These are phyloP conservation scores for Diceros bicornis DNA, from an alignment of 2,797 vertebrate species.

Conservation along the genomic window DNA sequence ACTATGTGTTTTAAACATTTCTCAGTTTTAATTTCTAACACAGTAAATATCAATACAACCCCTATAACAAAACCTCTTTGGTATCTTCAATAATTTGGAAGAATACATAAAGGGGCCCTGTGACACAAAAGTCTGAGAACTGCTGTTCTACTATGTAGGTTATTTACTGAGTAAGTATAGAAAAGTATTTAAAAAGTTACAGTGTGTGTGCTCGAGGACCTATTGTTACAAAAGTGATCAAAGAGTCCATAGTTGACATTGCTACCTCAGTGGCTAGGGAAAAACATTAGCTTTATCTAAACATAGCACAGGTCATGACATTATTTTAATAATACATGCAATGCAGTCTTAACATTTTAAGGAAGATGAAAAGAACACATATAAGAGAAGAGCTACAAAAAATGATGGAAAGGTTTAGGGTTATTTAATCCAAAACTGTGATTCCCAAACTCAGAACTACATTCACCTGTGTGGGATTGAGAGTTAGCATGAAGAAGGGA, in stretches of 20 bases:
- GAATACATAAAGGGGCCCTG: not conserved
- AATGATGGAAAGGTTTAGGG: not conserved
- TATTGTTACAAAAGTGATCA: not conserved
- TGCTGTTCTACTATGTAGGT: not conserved
- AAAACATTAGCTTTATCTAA: not conserved
- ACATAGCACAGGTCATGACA: not conserved
- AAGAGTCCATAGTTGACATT: not conserved
- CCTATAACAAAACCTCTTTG: not conserved
- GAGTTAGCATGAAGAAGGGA: rapidly evolving
- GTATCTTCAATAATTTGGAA: not conserved
- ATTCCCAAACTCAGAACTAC: not conserved
- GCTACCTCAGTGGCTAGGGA: not conserved
- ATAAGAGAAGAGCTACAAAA: not conserved
- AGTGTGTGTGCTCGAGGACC: not conserved
- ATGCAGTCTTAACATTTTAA: not conserved
- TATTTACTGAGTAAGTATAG: not conserved
- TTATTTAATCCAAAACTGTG: not conserved
- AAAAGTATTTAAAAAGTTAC: not conserved
- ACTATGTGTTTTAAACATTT: not conserved
- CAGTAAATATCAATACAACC: not conserved
- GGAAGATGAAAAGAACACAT: not conserved
- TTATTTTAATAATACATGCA: not conserved
- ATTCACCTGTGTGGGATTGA: not conserved
- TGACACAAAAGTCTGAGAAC: not conserved
- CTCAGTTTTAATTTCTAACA: not conserved